Evolutionary conservation across 1,140 invertebrate genomes (phyloP).

Genomic region (Epicauta chinensis): DNA sequence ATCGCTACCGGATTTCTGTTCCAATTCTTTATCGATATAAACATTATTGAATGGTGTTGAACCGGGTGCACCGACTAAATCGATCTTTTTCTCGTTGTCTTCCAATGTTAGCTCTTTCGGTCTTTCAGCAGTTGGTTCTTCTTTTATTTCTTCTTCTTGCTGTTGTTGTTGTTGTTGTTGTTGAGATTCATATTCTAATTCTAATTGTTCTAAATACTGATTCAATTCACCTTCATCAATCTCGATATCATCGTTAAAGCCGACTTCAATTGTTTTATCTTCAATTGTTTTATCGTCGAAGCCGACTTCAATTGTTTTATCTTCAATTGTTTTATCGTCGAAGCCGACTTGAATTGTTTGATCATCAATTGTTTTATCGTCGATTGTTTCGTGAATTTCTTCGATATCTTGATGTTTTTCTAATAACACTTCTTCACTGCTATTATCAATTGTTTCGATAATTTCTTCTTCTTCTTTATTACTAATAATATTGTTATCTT

Average conservation of each 20-base stretch:
- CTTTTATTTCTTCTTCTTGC: constrained; percentile 1
- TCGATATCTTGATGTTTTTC: constrained; percentile 2
- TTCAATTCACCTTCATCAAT: constrained; percentile 53
- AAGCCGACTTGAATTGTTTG: constrained; percentile 2
- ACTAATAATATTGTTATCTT: too few relatives aligned
- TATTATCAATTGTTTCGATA: too few relatives aligned
- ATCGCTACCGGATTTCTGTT: constrained; percentile 17
- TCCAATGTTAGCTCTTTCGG: background rate
- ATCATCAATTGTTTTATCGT: constrained; percentile 7
- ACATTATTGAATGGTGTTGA: constrained; percentile 41
- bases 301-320: constrained; percentile 2
- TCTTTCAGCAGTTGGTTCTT: background rate
- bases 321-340: constrained; percentile 8
- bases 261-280: constrained; percentile 12
- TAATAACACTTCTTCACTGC: background rate
- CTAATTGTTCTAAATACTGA: constrained; percentile 52
- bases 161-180: background rate
- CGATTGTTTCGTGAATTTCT: constrained; percentile 13
- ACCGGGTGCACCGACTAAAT: constrained; percentile 34
- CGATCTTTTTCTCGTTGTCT: constrained; percentile 16
- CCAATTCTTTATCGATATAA: constrained; percentile 35
- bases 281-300: constrained; percentile 1
- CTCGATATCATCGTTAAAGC: constrained; percentile 44
- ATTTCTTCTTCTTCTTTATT: too few relatives aligned
- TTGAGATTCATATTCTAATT: constrained; percentile 40